Evolutionary conservation across 2,888 invertebrate genomes (phyloP).

Genomic region (Metacarcinus magister): DNA sequence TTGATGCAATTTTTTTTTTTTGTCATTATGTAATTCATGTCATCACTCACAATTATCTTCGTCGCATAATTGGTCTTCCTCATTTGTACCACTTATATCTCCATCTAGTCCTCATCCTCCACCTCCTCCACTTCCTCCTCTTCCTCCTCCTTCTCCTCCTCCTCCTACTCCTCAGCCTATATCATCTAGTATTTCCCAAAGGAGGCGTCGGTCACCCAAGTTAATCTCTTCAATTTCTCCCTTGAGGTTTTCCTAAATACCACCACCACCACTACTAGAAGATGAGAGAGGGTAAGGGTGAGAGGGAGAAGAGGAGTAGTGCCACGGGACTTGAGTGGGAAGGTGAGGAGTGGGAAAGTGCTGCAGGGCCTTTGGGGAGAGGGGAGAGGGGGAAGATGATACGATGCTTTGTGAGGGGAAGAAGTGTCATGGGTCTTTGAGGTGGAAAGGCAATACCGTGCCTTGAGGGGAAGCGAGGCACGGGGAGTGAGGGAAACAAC

Average conservation of each 20-base stretch:
- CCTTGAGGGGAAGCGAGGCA: too few species aligned
- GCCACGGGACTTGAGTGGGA: background rate
- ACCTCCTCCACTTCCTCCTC: background rate
- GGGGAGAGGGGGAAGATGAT: background rate
- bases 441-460: background rate
- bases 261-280: background rate
- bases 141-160: background rate
- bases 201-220: constrained; percentile 36
- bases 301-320: background rate
- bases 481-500: too few species aligned
- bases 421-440: background rate
- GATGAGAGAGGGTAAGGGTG: background rate
- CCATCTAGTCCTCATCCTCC: background rate
- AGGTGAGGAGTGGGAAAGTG: background rate
- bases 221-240: constrained; percentile 22
- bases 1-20: background rate
- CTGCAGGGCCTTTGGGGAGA: background rate
- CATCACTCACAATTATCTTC: background rate
- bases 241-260: background rate
- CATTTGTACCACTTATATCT: background rate
- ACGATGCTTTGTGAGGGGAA: background rate
- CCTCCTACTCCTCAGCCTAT: background rate
- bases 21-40: background rate
- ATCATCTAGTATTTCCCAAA: constrained; percentile 9
- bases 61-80: background rate